These are phyloP conservation scores for Heteronetta atricapilla DNA, from an alignment of 2,113 vertebrate genomes.

Conservation along the genomic window DNA sequence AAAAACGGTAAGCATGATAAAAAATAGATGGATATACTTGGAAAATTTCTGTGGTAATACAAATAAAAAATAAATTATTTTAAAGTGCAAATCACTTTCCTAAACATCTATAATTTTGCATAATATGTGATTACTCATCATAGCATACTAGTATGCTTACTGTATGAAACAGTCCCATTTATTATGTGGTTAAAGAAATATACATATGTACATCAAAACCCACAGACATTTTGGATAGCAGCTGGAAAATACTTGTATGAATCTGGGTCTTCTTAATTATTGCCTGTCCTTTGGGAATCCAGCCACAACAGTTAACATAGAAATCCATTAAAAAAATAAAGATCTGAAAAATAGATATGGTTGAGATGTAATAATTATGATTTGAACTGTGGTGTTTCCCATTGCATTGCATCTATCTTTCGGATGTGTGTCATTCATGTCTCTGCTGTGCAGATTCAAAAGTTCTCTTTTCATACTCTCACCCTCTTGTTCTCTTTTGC, in stretches of 20 bases:
- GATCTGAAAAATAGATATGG: slow-evolving; percentile 26
- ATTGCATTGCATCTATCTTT: background rate
- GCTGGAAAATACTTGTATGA: slow-evolving; percentile 57
- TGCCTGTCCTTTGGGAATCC: slow-evolving; percentile 49
- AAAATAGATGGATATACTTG: background rate
- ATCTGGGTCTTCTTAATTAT: slow-evolving; percentile 59
- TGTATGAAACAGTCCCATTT: slow-evolving; percentile 60
- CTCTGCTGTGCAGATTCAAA: background rate
- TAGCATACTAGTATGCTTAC: slow-evolving; percentile 38
- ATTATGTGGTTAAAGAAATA: slow-evolving; percentile 48
- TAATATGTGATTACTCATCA: slow-evolving; percentile 33
- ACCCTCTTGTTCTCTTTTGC: rapidly evolving
- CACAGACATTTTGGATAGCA: slow-evolving; percentile 6
- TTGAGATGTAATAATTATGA: background rate
- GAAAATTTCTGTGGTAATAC: background rate
- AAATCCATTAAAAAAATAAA: background rate
- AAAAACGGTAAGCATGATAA: background rate
- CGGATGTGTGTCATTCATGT: background rate
- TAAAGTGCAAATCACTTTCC: background rate
- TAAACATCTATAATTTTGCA: slow-evolving; percentile 9
- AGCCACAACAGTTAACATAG: background rate
- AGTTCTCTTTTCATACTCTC: background rate
- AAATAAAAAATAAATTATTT: background rate
- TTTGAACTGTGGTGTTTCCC: background rate
- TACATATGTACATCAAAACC: slow-evolving; percentile 47